These are phyloP conservation scores for Ormyrus rosae DNA, from an alignment of 2,888 invertebrate species.

Conservation along the genomic window DNA sequence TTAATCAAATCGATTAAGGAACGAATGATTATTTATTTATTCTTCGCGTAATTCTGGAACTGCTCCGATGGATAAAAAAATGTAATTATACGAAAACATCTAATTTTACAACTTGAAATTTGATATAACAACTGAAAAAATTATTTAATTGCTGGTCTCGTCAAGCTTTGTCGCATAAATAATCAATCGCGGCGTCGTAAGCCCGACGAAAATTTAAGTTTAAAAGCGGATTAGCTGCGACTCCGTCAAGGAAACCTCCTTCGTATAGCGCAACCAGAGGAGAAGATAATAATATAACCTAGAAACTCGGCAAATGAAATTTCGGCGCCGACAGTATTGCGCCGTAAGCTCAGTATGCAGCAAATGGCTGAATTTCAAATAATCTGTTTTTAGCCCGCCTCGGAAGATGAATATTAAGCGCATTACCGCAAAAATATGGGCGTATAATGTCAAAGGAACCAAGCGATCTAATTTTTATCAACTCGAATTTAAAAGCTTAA, in stretches of 20 bases:
- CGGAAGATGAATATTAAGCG: slow-evolving; percentile 39
- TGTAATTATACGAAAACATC: no score
- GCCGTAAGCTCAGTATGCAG: neutral
- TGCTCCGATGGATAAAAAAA: no score
- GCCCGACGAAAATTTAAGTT: slow-evolving; percentile 46
- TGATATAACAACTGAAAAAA: slow-evolving; percentile 20
- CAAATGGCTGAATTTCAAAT: slow-evolving; percentile 40
- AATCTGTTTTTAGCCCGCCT: slow-evolving; percentile 33
- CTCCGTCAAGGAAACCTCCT: slow-evolving; percentile 18
- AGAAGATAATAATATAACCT: slow-evolving; percentile 52
- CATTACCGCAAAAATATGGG: neutral
- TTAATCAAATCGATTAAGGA: no score
- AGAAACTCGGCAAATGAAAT: slow-evolving; percentile 52
- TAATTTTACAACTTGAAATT: slow-evolving; percentile 32
- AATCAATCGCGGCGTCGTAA: slow-evolving; percentile 41
- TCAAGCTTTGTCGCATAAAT: slow-evolving; percentile 43
- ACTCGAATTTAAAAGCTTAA: no score
- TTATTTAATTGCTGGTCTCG: slow-evolving; percentile 19
- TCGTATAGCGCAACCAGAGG: neutral
- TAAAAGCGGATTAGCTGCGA: slow-evolving; percentile 47
- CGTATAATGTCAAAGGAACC: no score
- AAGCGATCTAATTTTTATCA: no score
- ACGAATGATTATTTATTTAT: no score
- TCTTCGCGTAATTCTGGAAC: no score
- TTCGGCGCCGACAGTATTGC: slow-evolving; percentile 25